Conservation (phyloP, 2,888 invertebrate species). For the Euphydryas editha region DNA sequence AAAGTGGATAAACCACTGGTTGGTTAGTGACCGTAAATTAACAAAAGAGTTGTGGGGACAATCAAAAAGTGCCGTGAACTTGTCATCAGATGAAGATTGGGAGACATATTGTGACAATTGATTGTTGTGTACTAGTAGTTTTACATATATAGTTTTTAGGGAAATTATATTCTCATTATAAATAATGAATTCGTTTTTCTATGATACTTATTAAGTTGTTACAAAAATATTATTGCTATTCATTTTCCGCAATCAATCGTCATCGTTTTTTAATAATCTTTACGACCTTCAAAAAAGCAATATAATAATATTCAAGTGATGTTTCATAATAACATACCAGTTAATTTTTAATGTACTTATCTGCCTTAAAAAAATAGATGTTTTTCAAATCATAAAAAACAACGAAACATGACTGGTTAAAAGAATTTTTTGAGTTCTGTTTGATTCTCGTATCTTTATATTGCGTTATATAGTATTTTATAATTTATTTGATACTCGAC, state of each 20-base stretch:
- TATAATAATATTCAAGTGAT: neutral
- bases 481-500: too few species aligned
- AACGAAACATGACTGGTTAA: too few species aligned
- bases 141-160: neutral
- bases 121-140: neutral
- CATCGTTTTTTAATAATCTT: neutral
- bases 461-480: too few species aligned
- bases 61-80: conserved; percentile 63
- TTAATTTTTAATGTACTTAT: neutral
- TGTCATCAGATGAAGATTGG: conserved; percentile 64
- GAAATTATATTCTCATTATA: neutral
- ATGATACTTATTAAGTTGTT: neutral
- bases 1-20: conserved; percentile 64
- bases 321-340: neutral
- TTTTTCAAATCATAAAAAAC: too few species aligned
- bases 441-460: too few species aligned
- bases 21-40: conserved; percentile 52
- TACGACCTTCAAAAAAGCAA: neutral
- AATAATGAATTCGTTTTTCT: neutral
- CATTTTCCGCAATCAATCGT: neutral
- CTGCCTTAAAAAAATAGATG: too few species aligned
- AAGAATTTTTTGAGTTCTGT: too few species aligned
- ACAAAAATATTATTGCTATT: neutral
- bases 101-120: conserved; percentile 47
- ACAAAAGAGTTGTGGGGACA: conserved; percentile 62